phyloP scores from a whole-genome alignment of 2,888 invertebrate species.

The Rhorus exstirpatorius region DNA sequence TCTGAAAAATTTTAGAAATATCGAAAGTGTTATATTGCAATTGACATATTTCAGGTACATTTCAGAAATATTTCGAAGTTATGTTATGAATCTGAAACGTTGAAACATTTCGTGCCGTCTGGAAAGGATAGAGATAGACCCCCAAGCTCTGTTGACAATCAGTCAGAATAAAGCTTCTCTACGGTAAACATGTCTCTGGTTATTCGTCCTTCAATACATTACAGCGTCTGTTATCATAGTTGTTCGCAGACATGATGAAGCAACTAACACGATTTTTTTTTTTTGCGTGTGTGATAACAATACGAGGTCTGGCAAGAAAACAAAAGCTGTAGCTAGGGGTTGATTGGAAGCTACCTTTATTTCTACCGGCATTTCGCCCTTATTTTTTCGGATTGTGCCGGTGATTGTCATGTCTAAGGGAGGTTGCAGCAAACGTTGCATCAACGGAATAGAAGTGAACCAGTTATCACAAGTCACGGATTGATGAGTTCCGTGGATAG shows the following conservation, averaged over 20 bases:
- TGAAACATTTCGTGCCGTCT: no score
- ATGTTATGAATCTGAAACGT: no score
- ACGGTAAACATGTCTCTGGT: no score
- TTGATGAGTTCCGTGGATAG: conserved; percentile 41
- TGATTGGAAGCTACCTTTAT: background rate
- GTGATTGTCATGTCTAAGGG: conserved; percentile 38
- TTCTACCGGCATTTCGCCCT: background rate
- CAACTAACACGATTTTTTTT: background rate
- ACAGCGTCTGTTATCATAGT: conserved; percentile 41
- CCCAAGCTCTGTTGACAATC: no score
- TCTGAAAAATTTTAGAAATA: no score
- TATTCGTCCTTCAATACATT: no score
- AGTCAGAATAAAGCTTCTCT: no score
- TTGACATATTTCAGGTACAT: no score
- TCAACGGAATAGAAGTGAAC: conserved; percentile 68
- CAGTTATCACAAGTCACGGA: conserved; percentile 51
- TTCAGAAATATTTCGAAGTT: no score
- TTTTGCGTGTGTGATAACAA: conserved; percentile 1
- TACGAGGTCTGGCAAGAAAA: background rate
- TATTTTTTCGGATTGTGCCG: conserved; percentile 4
- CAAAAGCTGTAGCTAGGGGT: background rate
- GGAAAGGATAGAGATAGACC: no score
- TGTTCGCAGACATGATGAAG: background rate
- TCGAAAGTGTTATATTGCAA: no score
- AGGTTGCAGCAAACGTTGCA: conserved; percentile 62